Evolutionary conservation across 2,888 invertebrate species (phyloP).

Genomic region (Hemicrepidius hirtus): DNA sequence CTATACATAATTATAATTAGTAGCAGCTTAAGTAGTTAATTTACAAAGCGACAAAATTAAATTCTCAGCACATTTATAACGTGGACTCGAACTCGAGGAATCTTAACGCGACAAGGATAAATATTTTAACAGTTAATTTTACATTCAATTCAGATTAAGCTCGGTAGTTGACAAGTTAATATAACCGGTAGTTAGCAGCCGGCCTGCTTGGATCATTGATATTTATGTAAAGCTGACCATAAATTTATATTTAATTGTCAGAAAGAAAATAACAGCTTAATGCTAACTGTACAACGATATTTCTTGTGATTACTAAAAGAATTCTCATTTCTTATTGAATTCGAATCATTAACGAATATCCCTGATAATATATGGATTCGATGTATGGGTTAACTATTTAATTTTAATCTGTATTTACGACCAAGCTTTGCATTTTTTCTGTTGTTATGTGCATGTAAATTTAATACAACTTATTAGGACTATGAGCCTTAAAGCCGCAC

Average conservation of each 20-base stretch:
- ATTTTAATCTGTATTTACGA: conserved; percentile 27
- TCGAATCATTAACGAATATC: conserved; percentile 34
- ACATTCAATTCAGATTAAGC: conserved; percentile 65
- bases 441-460: conserved; percentile 13
- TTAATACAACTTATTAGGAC: conserved; percentile 8
- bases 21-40: conserved; percentile 50
- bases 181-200: conserved; percentile 63
- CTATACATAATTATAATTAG: conserved; percentile 52
- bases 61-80: conserved; percentile 49
- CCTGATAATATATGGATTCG: conserved; percentile 14
- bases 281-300: conserved; percentile 45
- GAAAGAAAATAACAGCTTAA: conserved; percentile 47
- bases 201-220: conserved; percentile 63
- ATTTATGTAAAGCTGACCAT: conserved; percentile 65
- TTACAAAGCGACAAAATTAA: conserved; percentile 52
- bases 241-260: conserved; percentile 67
- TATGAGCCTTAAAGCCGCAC: background rate
- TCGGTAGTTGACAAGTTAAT: conserved; percentile 66
- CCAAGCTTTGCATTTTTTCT: conserved; percentile 18
- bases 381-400: conserved; percentile 30
- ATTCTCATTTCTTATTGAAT: conserved; percentile 44
- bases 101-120: conserved; percentile 66
- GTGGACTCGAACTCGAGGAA: conserved; percentile 60
- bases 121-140: conserved; percentile 68
- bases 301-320: conserved; percentile 46